Evolutionary conservation across 2,888 invertebrate genomes (phyloP).

Genomic region (Torymus auratus): DNA sequence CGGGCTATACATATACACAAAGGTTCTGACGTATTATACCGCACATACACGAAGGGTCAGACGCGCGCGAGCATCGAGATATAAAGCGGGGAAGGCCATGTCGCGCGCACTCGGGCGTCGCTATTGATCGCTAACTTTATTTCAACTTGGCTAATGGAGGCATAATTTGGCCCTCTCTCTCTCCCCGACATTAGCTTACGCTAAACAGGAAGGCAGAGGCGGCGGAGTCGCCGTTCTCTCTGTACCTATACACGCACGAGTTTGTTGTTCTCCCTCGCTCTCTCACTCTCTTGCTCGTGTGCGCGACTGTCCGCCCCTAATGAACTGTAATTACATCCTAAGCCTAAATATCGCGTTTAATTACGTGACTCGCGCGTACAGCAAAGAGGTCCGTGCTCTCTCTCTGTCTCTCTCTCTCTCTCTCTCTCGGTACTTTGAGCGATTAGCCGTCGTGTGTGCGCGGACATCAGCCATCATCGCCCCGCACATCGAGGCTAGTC

Average conservation of each 20-base stretch:
- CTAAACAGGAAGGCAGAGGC: conserved; percentile 58
- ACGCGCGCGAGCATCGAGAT: neutral
- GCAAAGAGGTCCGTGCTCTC: conserved; percentile 12
- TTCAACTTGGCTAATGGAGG: conserved; percentile 69
- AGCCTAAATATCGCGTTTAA: conserved; percentile 59
- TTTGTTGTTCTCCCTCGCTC: conserved; percentile 60
- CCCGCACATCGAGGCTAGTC: neutral
- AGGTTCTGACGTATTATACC: no score
- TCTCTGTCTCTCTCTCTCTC: neutral
- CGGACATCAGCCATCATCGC: conserved; percentile 7
- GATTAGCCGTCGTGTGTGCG: conserved; percentile 31
- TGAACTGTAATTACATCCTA: conserved; percentile 70
- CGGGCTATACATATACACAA: no score
- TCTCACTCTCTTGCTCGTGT: conserved; percentile 46
- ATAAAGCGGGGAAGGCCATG: neutral
- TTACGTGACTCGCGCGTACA: conserved; percentile 40
- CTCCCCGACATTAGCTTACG: conserved; percentile 62
- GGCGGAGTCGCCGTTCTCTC: neutral
- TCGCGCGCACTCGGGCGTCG: conserved; percentile 25
- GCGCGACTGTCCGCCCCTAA: conserved; percentile 60
- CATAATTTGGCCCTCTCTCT: conserved; percentile 65
- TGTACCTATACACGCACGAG: conserved; percentile 23
- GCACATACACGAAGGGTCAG: neutral
- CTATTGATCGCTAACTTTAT: conserved; percentile 68
- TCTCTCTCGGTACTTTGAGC: conserved; percentile 6